Base-by-base conservation (phyloP, 2,113 vertebrate genomes). In the Phodopus roborovskii region DNA sequence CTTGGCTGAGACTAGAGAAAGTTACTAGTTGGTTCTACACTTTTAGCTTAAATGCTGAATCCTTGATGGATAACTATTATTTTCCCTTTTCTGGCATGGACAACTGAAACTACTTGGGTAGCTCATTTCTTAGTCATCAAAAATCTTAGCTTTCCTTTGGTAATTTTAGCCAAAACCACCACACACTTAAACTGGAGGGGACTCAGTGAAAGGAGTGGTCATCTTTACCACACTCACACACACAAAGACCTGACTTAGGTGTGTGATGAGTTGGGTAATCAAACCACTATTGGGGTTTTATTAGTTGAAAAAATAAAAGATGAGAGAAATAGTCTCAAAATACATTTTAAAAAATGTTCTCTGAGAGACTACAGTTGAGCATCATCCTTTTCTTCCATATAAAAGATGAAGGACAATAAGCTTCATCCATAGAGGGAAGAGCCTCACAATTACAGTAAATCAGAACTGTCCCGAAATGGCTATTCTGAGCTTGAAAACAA, bases 1-100 rank as follows among this genome's bases (percentile, higher is more conserved):
- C 73, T 84, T 64, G 79, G 13, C 90, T 96, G 94, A 92, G 58
- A 92, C 97, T 58, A 94, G 81, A 92, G 92, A 97, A 96, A 90
- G 86, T 73, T 82, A 95, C 74, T 53, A 13, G 73, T 88, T 91
- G 74, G n/a, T 71, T 86, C 68, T 48, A 53, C 12, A 96, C 60
- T 62, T 53, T 87, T 11, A 50, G 50, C 50, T 10, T 50, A 50
- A 50, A 50, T 13, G 53, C 13, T 53, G 8, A 53, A 53, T 11
- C 12, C 50, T 53, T 53, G 50, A 53, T 53, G 50, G 10, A 53
- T 53, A 53, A 53, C 50, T 56, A 56, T 56, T 56, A 56, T 56
- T 56, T 56, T 56, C 53, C 12, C 53, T 56, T 56, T 56, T 56
- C 53, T 56, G 53, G 53, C 53, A 56, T 56, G 53, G 53, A 56